These are phyloP conservation scores for Prorops nasuta DNA, from an alignment of 1,140 invertebrate species.

Conservation along the genomic window DNA sequence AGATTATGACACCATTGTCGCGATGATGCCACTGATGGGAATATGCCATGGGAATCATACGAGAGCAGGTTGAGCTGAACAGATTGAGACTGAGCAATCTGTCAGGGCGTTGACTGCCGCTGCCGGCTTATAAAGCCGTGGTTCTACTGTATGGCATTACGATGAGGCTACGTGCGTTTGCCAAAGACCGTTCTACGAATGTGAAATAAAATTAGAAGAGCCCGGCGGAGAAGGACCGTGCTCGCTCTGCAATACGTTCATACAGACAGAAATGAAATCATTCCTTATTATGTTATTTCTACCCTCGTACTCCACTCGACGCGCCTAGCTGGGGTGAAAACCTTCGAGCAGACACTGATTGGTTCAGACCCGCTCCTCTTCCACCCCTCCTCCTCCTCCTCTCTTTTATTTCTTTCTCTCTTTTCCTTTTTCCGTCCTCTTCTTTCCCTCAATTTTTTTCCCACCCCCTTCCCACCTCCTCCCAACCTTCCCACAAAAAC, in stretches of 20 bases:
- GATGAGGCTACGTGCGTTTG: too few species aligned
- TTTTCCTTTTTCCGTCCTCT: constrained; percentile 11
- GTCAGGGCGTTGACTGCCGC: too few species aligned
- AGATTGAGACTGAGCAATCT: too few species aligned
- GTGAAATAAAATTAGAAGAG: constrained; percentile 32
- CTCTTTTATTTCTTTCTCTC: constrained; percentile 2
- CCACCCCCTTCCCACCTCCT: neutral
- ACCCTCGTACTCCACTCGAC: constrained; percentile 11
- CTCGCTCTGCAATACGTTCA: constrained; percentile 19
- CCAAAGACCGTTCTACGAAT: too few species aligned
- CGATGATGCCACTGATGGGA: constrained; percentile 12
- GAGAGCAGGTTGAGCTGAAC: too few species aligned
- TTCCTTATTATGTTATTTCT: constrained; percentile 40
- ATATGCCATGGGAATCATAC: neutral
- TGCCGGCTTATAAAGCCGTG: too few species aligned
- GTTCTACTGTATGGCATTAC: too few species aligned
- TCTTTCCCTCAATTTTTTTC: neutral
- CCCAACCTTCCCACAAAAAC: neutral
- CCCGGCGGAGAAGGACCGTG: neutral
- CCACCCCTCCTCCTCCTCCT: constrained; percentile 7
- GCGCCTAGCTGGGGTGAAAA: constrained; percentile 16
- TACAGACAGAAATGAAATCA: constrained; percentile 39
- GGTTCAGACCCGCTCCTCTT: constrained; percentile 22
- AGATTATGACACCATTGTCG: neutral
- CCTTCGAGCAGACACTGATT: constrained; percentile 34